Evolutionary conservation across 2,797 vertebrate genomes (phyloP).

Genomic region (Sebastes flavidus): DNA sequence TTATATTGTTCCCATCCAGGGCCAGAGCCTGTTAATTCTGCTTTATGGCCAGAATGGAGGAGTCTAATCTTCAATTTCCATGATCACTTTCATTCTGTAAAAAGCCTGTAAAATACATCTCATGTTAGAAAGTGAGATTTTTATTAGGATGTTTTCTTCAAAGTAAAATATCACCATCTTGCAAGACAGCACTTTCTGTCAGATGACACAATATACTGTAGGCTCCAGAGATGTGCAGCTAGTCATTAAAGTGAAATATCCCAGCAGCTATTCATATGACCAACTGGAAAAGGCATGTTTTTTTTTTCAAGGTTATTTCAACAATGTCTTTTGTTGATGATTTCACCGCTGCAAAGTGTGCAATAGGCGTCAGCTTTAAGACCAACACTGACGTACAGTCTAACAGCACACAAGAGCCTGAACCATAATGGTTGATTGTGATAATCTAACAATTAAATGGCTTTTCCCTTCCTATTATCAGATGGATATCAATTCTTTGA

Average conservation of each 20-base stretch:
- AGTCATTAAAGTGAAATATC: slow-evolving; percentile 75
- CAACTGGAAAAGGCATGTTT: slow-evolving; percentile 24
- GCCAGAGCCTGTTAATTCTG: slow-evolving; percentile 72
- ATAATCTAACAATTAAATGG: slow-evolving; percentile 28
- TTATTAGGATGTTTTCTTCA: slow-evolving; percentile 68
- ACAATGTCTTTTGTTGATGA: slow-evolving; percentile 54
- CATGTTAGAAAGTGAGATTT: slow-evolving; percentile 66
- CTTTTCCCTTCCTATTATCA: slow-evolving; percentile 28
- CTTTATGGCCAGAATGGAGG: slow-evolving; percentile 69
- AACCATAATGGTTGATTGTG: slow-evolving; percentile 30
- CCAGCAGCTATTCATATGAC: slow-evolving; percentile 35
- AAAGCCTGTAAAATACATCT: slow-evolving; percentile 77
- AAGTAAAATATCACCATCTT: slow-evolving; percentile 75
- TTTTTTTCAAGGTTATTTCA: slow-evolving; percentile 66
- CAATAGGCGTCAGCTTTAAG: slow-evolving; percentile 56
- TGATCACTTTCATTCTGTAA: slow-evolving; percentile 81
- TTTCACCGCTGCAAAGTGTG: slow-evolving; percentile 45
- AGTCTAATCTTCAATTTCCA: slow-evolving; percentile 77
- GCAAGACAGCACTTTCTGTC: slow-evolving; percentile 63
- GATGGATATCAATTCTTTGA: slow-evolving; percentile 23
- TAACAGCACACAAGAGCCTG: slow-evolving; percentile 22
- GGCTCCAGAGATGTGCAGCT: slow-evolving; percentile 13
- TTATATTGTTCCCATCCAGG: slow-evolving; percentile 65
- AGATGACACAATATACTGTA: slow-evolving; percentile 19
- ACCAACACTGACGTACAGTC: slow-evolving; percentile 48